Base-by-base conservation (phyloP, 2,797 vertebrate species). In the Dromococcyx pavoninus region DNA sequence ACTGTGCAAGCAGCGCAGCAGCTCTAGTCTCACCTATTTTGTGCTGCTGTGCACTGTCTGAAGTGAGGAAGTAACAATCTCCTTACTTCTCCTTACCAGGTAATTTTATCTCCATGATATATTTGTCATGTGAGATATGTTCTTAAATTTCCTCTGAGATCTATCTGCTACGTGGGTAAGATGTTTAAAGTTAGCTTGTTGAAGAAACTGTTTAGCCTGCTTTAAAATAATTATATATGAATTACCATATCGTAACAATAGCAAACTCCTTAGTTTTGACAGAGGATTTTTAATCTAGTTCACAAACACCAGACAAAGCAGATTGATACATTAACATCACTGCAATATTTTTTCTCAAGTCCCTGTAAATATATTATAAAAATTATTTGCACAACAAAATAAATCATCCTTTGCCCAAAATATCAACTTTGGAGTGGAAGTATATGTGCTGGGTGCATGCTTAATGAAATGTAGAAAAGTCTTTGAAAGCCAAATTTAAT, bases 401-500 rank as follows among this genome's bases (percentile, higher is more conserved):
- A 27, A 79, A 28, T 57, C n/a, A 41, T 86, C 35, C 30, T 91
- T 78, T 71, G 22, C 64, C 88, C 44, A 92, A 79, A 86, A 65
- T 76, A 53, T 8, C 28, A 12, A 9, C 28, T 10, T 72, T 62
- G 46, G 23, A 75, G 58, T 30, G 37, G 41, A 86, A 28, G 2
- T 74, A 6, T 64, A 37, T 11, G 1, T 72, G 30, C 43, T 90
- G 85, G 32, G 22, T 60, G 53, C 17, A 22, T 85, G 23, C 67
- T 76, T 80, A 35, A 81, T 87, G 67, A 89, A 33, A 43, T 90
- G 13, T 37, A 54, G 27, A 61, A 87, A 87, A 85, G 21, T 76
- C 24, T 85, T 93, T 95, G 37, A 67, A 91, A 91, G 28, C 13
- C 15, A 24, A 64, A 53, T 85, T 53, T 95, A 71, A 67, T 91